Evolutionary conservation across 2,113 vertebrate genomes (phyloP), one percentile per base, ranked within the genome.

Genomic region (Dicaeum eximium): DNA sequence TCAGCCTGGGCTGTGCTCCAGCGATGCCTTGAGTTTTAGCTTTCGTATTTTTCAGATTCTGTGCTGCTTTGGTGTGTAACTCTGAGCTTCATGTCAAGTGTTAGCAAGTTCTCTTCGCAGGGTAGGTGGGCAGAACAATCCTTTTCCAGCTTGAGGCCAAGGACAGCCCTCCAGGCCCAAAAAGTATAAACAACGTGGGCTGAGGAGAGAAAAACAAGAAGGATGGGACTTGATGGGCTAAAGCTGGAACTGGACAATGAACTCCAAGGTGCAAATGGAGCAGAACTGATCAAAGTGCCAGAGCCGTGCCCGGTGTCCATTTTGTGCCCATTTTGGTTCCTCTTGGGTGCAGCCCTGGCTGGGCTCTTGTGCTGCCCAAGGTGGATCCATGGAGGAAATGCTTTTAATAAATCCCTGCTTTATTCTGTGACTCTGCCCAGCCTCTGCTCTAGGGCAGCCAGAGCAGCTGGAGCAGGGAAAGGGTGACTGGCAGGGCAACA

Each of bases 251-350:
- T 2, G 57, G 23, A 11, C 57, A 58, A 58, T 58, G 1, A 58
- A 58, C 23, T 25, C 7, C 10, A 37, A 58, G 1, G 3, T 58
- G 15, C 23, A 37, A 37, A 58, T 37, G n/a, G n/a, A 58, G 15
- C 57, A 58, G n/a, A 37, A 8, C 57, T 37, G 5, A 25, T 25
- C 7, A 0, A 1, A 58, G 10, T 0, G 57, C 18, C 18, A 58
- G 57, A 58, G n/a, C 24, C 44, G 44, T 44, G 44, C 17, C 44
- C 18, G 44, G 17, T 2, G 6, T 57, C 33, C 22, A 35, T 58
- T 35, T 58, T 58, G 56, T 9, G 15, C 11, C 56, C 56, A 16
- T 35, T 58, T 58, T 15, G 56, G 56, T 35, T 11, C 56, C 35
- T 24, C n/a, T 58, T 35, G n/a, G n/a, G n/a, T 58, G n/a, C 22